These are phyloP conservation scores for Pterophyllum scalare DNA, from an alignment of 2,113 vertebrate genomes.

Conservation along the genomic window DNA sequence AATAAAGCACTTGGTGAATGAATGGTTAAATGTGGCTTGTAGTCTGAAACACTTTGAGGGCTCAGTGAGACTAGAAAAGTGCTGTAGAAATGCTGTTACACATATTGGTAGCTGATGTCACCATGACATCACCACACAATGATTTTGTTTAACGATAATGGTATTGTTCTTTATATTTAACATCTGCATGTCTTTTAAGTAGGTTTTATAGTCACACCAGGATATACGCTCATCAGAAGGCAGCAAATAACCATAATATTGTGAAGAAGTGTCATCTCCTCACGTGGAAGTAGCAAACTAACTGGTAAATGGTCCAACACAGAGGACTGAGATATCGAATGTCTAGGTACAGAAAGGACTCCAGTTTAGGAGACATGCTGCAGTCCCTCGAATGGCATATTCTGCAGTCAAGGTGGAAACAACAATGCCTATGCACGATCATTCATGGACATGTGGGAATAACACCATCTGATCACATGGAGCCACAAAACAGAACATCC, in stretches of 20 bases:
- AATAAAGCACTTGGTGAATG: background rate
- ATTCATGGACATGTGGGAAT: no score
- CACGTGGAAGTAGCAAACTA: background rate
- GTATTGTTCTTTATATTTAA: background rate
- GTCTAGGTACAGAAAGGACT: no score
- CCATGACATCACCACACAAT: rapidly evolving
- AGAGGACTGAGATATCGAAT: no score
- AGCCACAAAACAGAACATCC: no score
- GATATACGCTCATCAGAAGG: background rate
- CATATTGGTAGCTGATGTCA: background rate
- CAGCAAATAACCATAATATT: background rate
- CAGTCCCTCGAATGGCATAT: no score
- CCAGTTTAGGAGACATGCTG: no score
- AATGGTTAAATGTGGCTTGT: background rate
- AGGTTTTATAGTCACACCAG: background rate
- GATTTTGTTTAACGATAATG: background rate
- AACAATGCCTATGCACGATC: no score
- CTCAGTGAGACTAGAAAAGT: background rate
- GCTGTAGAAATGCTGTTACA: background rate
- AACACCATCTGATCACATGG: no score
- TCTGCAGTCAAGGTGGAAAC: no score
- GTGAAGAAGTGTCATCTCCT: background rate
- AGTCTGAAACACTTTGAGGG: background rate
- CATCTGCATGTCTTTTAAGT: background rate
- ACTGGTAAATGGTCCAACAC: no score